Conservation (phyloP, 1,140 invertebrate genomes). For the Lucilia cuprina region DNA sequence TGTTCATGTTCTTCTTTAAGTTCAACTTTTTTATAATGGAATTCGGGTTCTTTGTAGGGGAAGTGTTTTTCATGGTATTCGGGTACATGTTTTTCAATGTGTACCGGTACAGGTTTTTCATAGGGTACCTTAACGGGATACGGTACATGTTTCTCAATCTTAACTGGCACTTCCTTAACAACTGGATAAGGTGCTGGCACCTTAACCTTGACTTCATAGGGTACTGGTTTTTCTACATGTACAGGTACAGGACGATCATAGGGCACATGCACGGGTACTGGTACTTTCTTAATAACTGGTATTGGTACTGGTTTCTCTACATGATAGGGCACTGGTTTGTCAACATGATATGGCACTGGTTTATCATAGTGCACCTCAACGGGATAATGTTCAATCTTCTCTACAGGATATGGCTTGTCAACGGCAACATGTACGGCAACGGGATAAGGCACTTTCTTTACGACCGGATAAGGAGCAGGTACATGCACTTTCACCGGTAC, state of each 20-base stretch:
- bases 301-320: slow-evolving; percentile 70
- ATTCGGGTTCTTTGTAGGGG: slow-evolving; percentile 57
- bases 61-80: slow-evolving; percentile 57
- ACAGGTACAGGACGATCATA: slow-evolving; percentile 70
- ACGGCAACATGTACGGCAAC: slow-evolving; percentile 75
- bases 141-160: slow-evolving; percentile 68
- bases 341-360: slow-evolving; percentile 70
- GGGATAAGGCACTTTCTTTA: slow-evolving; percentile 72
- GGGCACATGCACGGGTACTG: slow-evolving; percentile 65
- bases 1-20: slow-evolving; percentile 48
- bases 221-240: slow-evolving; percentile 68
- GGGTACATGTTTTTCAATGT: slow-evolving; percentile 62
- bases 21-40: slow-evolving; percentile 56
- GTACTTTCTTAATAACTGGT: slow-evolving; percentile 66
- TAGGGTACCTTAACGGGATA: slow-evolving; percentile 67
- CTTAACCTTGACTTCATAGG: slow-evolving; percentile 67
- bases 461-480: slow-evolving; percentile 74
- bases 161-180: slow-evolving; percentile 64
- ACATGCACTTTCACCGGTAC: slow-evolving; percentile 75
- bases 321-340: slow-evolving; percentile 71
- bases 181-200: slow-evolving; percentile 66
- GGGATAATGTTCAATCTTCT: slow-evolving; percentile 75
- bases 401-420: slow-evolving; percentile 73
- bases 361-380: slow-evolving; percentile 74
- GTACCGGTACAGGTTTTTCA: slow-evolving; percentile 63